Evolutionary conservation across 2,888 invertebrate species (phyloP).

Genomic region (Strigamia crassipes): DNA sequence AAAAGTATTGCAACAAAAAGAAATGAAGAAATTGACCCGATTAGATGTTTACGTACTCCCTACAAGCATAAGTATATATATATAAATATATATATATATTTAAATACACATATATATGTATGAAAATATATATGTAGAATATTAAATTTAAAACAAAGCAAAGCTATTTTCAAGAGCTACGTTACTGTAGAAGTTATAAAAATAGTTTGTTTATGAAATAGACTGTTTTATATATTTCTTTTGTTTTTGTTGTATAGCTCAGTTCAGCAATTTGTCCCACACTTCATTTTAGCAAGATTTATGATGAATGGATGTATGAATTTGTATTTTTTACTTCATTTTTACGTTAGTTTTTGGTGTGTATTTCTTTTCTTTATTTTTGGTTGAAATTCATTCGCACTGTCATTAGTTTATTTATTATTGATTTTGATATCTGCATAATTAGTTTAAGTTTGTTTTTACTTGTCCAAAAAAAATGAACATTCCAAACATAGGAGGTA

Average conservation of each 20-base stretch:
- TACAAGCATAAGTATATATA: constrained; percentile 26
- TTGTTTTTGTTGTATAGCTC: too few species aligned
- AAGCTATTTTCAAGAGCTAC: constrained; percentile 20
- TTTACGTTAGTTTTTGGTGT: background rate
- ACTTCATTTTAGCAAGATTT: background rate
- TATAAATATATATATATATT: constrained; percentile 34
- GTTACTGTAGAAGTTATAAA: background rate
- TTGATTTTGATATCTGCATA: background rate
- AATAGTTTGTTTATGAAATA: background rate
- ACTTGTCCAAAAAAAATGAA: background rate
- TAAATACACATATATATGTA: constrained; percentile 23
- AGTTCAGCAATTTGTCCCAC: background rate
- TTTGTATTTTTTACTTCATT: background rate
- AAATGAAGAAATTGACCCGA: background rate
- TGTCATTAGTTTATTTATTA: background rate
- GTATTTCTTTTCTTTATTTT: background rate
- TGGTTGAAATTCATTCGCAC: background rate
- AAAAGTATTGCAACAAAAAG: constrained; percentile 19
- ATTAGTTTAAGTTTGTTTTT: background rate
- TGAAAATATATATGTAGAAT: constrained; percentile 12
- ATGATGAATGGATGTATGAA: background rate
- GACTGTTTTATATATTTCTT: background rate
- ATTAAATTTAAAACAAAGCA: background rate
- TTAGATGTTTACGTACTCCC: constrained; percentile 28
- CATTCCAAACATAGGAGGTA: constrained; percentile 20